A percentile compares a stretch with the other conserved stretches of the same genome.
Evolutionary conservation across 2,888 invertebrate genomes (phyloP).

Genomic region (Cecidostiba fungosa): DNA sequence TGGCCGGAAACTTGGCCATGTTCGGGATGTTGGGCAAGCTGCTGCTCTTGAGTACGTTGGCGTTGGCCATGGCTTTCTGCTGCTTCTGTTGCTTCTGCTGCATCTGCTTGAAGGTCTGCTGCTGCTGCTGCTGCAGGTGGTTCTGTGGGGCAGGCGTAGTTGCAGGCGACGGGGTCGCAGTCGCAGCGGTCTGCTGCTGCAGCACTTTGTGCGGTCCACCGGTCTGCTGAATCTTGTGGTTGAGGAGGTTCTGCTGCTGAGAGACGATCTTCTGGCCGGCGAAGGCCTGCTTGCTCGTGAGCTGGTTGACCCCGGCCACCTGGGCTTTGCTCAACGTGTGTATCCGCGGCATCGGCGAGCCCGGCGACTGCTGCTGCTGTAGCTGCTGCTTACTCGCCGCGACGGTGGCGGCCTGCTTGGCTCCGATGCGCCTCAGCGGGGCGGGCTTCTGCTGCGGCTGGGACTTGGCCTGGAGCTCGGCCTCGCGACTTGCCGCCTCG

Average conservation of each 20-base stretch:
- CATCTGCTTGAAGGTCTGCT: conserved; percentile 52
- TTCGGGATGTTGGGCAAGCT: conserved; percentile 72
- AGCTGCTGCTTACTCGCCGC: not conserved
- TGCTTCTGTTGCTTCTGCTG: conserved; percentile 19
- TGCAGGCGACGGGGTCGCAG: conserved; percentile 63
- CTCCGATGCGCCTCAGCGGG: not conserved
- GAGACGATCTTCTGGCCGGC: conserved; percentile 68
- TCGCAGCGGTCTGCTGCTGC: conserved; percentile 66
- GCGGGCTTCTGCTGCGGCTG: conserved; percentile 54
- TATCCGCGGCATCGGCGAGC: conserved; percentile 17
- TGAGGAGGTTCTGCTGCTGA: conserved; percentile 62
- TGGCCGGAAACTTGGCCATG: conserved; percentile 68
- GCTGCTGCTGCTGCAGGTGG: conserved; percentile 69
- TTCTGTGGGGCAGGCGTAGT: conserved; percentile 63
- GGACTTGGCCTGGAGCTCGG: conserved; percentile 50
- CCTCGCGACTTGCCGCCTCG: conserved; percentile 60
- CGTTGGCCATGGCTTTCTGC: conserved; percentile 58
- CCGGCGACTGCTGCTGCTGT: not conserved
- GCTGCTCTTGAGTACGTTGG: conserved; percentile 71
- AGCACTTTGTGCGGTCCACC: conserved; percentile 50
- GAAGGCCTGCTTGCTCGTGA: conserved; percentile 69
- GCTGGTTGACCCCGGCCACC: conserved; percentile 56
- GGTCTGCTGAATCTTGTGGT: conserved; percentile 59
- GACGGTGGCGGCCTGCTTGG: not conserved
- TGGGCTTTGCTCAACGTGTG: conserved; percentile 50